A percentile compares a stretch with the other conserved stretches of the same genome.
Evolutionary conservation across 1,140 invertebrate species (phyloP).

Genomic region (Bombyx mori): DNA sequence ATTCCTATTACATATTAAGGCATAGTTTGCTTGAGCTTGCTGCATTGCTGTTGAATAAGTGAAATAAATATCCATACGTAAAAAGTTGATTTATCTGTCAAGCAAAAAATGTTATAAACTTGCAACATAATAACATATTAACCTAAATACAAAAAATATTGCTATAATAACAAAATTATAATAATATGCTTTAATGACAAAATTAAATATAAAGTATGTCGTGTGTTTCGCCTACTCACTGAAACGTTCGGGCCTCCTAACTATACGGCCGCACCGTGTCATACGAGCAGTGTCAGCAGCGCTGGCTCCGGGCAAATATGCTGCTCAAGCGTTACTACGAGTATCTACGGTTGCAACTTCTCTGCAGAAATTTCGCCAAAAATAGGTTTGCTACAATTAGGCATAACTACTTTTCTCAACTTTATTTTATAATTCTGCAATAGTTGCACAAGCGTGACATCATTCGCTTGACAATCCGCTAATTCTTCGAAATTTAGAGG

Average conservation of each 20-base stretch:
- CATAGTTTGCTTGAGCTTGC: too few relatives aligned
- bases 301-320: background rate
- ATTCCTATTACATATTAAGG: too few relatives aligned
- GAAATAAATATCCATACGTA: too few relatives aligned
- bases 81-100: too few relatives aligned
- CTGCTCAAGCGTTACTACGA: background rate
- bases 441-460: background rate
- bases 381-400: constrained; percentile 1
- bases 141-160: too few relatives aligned
- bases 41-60: too few relatives aligned
- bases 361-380: background rate
- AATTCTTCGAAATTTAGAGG: constrained; percentile 1
- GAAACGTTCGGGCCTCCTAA: background rate
- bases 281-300: background rate
- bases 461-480: background rate
- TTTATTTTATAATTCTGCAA: background rate
- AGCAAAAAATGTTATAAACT: too few relatives aligned
- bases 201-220: too few relatives aligned
- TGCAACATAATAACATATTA: too few relatives aligned
- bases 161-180: background rate
- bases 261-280: background rate
- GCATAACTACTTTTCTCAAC: background rate
- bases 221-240: too few relatives aligned
- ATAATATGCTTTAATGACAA: background rate
- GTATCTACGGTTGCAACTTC: constrained; percentile 2